These are phyloP conservation scores for Chunga burmeisteri DNA, from an alignment of 2,113 vertebrate species.

Conservation along the genomic window DNA sequence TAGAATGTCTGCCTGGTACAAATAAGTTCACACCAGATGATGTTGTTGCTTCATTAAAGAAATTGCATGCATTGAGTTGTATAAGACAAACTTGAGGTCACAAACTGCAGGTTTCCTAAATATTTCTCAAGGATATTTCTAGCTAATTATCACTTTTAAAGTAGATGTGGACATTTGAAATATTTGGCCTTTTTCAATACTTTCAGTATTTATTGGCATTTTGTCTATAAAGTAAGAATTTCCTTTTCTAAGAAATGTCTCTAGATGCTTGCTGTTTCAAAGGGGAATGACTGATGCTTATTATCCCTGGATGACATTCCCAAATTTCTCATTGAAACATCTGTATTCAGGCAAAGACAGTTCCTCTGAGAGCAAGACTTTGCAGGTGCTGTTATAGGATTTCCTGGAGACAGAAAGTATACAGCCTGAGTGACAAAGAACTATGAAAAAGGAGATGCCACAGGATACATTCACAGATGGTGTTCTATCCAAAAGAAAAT, in stretches of 20 bases:
- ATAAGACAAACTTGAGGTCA: neutral
- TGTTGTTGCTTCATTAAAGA: neutral
- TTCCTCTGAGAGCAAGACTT: neutral
- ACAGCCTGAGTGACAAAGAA: neutral
- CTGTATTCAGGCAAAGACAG: neutral
- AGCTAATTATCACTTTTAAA: neutral
- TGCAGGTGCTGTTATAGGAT: neutral
- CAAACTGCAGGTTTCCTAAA: neutral
- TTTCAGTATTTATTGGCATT: neutral
- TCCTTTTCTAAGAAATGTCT: neutral
- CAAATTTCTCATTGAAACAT: neutral
- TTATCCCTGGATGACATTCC: neutral
- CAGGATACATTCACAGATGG: neutral
- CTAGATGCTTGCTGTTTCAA: neutral
- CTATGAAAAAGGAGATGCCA: neutral
- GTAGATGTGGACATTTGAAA: neutral
- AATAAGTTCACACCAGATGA: neutral
- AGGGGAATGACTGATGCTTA: neutral
- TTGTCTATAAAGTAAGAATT: neutral
- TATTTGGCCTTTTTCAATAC: neutral
- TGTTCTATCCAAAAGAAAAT: neutral
- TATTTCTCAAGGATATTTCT: neutral
- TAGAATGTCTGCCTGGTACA: neutral
- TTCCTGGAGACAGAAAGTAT: neutral
- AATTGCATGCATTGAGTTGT: neutral